Conservation (phyloP, 1,140 invertebrate genomes). For the Temnothorax nylanderi region DNA sequence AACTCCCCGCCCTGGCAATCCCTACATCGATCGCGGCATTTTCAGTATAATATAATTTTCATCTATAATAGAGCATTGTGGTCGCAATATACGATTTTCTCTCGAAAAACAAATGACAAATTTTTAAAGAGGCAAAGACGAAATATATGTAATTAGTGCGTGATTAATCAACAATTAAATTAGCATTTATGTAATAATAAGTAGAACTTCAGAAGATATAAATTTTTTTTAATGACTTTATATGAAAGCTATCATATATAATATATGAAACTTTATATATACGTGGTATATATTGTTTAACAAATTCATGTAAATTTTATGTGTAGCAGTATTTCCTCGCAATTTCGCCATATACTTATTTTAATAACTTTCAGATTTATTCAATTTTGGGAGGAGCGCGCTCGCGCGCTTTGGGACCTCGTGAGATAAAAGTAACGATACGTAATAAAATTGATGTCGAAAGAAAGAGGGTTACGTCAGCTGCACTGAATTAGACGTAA, state of each 20-base stretch:
- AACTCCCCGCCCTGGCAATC: not conserved
- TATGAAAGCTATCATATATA: not conserved
- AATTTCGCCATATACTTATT: not conserved
- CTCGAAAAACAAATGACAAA: not conserved
- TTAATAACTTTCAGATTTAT: conserved; percentile 4
- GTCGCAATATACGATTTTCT: not conserved
- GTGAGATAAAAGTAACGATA: not conserved
- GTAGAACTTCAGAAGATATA: not conserved
- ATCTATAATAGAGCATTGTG: not conserved
- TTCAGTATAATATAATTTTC: no score
- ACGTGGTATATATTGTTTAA: not conserved
- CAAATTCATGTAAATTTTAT: conserved; percentile 8
- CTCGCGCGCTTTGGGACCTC: not conserved
- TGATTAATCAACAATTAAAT: not conserved
- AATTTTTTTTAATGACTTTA: not conserved
- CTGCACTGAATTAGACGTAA: conserved; percentile 2
- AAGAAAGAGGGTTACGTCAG: not conserved
- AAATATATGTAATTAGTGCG: not conserved
- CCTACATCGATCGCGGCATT: not conserved
- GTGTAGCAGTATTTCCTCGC: not conserved
- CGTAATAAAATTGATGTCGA: not conserved
- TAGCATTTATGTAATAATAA: not conserved
- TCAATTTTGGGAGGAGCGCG: no score
- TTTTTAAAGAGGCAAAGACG: not conserved
- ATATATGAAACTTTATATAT: not conserved